A percentile compares a stretch with the other conserved stretches of the same genome.
These are phyloP conservation scores for Omphaloscelis lunosa DNA, from an alignment of 2,888 invertebrate genomes.

Conservation along the genomic window DNA sequence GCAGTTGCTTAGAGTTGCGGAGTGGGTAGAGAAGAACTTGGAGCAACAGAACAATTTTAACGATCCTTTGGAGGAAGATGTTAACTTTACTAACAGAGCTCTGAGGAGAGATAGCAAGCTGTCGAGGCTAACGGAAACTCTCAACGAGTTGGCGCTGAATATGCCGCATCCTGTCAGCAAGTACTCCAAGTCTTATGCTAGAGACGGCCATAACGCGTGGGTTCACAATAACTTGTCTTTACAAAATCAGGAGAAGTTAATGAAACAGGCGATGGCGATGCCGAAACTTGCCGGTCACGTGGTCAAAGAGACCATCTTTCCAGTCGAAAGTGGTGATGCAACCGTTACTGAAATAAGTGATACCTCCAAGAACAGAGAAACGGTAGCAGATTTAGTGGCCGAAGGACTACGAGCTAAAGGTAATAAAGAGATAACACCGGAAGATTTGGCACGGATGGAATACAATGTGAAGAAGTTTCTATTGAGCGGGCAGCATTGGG, in stretches of 20 bases:
- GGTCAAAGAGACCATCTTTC: slow-evolving; percentile 86
- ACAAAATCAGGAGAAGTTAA: slow-evolving; percentile 72
- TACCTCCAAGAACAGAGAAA: slow-evolving; percentile 76
- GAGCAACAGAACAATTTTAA: slow-evolving; percentile 88
- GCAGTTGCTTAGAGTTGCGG: slow-evolving; percentile 93
- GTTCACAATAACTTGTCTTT: slow-evolving; percentile 73
- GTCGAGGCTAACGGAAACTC: slow-evolving; percentile 83
- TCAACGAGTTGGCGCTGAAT: slow-evolving; percentile 86
- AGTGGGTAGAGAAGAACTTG: slow-evolving; percentile 94
- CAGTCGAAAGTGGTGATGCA: slow-evolving; percentile 83
- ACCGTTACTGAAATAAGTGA: slow-evolving; percentile 83
- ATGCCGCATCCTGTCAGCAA: slow-evolving; percentile 89
- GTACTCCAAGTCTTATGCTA: slow-evolving; percentile 81
- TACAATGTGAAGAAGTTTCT: slow-evolving; percentile 94
- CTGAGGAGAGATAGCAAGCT: slow-evolving; percentile 83
- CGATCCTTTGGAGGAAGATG: slow-evolving; percentile 86
- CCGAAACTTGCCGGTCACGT: slow-evolving; percentile 78
- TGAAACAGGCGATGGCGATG: slow-evolving; percentile 65
- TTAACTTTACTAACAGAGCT: slow-evolving; percentile 78
- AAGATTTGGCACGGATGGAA: slow-evolving; percentile 93
- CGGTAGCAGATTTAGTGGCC: slow-evolving; percentile 74
- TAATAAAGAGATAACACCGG: slow-evolving; percentile 86
- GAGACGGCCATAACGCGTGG: slow-evolving; percentile 80
- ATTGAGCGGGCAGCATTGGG: slow-evolving; percentile 90
- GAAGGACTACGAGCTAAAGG: slow-evolving; percentile 79